Conservation (phyloP, 2,113 vertebrate species). For the Centropus unirufus region DNA sequence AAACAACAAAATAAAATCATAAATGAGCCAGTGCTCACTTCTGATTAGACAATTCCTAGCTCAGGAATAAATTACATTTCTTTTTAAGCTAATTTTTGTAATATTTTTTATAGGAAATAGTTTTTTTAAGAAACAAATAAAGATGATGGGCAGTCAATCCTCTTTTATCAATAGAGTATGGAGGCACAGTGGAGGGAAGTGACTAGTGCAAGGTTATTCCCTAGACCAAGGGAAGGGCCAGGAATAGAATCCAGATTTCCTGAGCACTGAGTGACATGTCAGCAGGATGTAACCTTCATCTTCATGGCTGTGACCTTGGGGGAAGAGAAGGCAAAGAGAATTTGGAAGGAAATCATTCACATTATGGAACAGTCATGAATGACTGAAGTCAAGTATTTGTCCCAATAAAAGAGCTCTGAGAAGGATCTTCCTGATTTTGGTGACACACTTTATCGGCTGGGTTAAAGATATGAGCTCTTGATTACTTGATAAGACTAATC, state of each 20-base stretch:
- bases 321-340: conserved; percentile 18
- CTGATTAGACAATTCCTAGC: neutral
- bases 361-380: neutral
- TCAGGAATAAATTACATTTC: neutral
- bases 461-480: neutral
- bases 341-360: neutral
- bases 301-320: conserved; percentile 1
- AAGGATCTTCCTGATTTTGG: neutral
- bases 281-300: conserved; percentile 10
- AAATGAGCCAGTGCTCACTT: neutral
- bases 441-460: neutral
- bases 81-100: neutral
- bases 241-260: conserved; percentile 49
- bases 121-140: neutral
- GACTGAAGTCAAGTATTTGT: neutral
- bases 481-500: neutral
- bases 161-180: neutral
- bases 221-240: conserved; percentile 1
- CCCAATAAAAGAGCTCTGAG: neutral
- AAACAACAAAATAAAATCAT: neutral
- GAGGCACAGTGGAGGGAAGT: neutral
- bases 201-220: neutral
- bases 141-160: neutral
- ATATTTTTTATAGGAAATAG: neutral
- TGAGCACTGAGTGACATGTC: conserved; percentile 8